These are phyloP conservation scores for Hydropotes inermis DNA, from an alignment of 2,113 vertebrate species.

Conservation along the genomic window DNA sequence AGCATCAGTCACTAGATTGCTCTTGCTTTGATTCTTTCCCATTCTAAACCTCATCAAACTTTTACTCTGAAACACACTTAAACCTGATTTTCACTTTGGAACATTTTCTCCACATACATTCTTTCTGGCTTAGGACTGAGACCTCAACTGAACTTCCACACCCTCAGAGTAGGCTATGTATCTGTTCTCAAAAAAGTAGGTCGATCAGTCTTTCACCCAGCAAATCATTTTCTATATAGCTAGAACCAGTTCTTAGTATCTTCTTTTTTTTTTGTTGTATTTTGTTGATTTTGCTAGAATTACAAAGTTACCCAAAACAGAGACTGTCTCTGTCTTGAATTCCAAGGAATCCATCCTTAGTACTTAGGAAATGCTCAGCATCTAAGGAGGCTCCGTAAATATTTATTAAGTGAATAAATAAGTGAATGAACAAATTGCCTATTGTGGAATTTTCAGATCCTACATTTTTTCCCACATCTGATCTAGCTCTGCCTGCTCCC, in stretches of 20 bases:
- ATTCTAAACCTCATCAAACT: neutral
- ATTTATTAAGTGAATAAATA: neutral
- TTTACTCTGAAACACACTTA: neutral
- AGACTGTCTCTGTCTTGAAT: neutral
- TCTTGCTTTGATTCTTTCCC: neutral
- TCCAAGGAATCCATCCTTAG: neutral
- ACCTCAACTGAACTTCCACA: neutral
- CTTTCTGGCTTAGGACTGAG: neutral
- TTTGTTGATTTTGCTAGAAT: neutral
- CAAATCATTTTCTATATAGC: neutral
- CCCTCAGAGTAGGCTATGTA: fast-evolving
- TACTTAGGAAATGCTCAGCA: neutral
- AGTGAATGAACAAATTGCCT: neutral
- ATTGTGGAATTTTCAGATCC: neutral
- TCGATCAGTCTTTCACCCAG: neutral
- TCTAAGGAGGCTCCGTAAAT: neutral
- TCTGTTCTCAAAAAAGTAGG: neutral
- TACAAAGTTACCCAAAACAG: neutral
- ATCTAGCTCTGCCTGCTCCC: neutral
- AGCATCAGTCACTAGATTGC: neutral
- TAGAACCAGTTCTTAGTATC: neutral
- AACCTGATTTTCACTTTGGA: neutral
- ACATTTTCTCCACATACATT: neutral
- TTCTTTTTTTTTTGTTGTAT: neutral
- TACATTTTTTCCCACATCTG: neutral